Evolutionary conservation across 1,140 invertebrate genomes (phyloP).

Genomic region (Eueides isabella): DNA sequence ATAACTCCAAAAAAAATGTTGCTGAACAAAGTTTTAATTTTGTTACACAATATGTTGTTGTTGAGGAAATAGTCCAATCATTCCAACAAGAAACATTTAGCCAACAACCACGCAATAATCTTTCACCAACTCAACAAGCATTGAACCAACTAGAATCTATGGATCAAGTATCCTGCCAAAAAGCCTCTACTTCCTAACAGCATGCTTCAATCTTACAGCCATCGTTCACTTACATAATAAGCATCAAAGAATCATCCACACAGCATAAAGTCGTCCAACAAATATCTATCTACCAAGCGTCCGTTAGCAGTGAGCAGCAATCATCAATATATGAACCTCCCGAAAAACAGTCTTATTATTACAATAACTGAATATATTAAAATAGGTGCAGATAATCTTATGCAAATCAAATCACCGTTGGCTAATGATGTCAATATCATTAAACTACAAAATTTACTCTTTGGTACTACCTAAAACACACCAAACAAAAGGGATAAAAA

Average conservation of each 20-base stretch:
- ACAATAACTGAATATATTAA: constrained; percentile 13
- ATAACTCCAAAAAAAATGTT: constrained; percentile 20
- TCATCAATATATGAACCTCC: constrained; percentile 22
- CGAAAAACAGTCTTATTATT: constrained; percentile 19
- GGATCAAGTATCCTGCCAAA: too few relatives aligned
- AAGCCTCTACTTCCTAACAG: too few relatives aligned
- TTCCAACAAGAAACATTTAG: too few relatives aligned
- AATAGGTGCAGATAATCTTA: constrained; percentile 21
- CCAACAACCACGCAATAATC: too few relatives aligned
- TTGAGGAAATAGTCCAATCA: constrained; percentile 17
- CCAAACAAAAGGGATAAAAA: constrained; percentile 38
- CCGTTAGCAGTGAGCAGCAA: constrained; percentile 21
- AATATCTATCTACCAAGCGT: constrained; percentile 25
- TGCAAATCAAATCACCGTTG: constrained; percentile 9
- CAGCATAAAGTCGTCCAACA: background rate
- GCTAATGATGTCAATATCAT: constrained; percentile 19
- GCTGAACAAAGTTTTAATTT: constrained; percentile 9
- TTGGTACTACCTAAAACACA: constrained; percentile 38
- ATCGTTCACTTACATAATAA: too few relatives aligned
- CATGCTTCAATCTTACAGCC: too few relatives aligned
- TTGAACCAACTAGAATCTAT: too few relatives aligned
- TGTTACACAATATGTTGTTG: constrained; percentile 22
- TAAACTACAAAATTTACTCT: constrained; percentile 32
- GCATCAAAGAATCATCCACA: too few relatives aligned
- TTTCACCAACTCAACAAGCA: too few relatives aligned